phyloP scores from a whole-genome alignment of 2,797 vertebrate genomes.

The Lagodon rhomboides region DNA sequence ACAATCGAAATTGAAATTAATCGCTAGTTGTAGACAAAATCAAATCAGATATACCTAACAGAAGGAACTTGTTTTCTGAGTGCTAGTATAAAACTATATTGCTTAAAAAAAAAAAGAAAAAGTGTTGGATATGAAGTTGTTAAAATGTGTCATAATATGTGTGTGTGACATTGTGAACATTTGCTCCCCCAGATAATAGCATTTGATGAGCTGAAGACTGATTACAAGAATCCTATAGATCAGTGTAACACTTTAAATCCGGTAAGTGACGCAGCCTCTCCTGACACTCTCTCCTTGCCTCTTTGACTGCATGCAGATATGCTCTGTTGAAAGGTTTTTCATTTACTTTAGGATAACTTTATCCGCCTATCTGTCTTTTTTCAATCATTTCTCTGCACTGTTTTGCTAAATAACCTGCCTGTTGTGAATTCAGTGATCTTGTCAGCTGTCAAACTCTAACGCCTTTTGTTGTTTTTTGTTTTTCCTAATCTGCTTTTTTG shows the following conservation, averaged over 20 bases:
- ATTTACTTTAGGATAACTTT: constrained; percentile 59
- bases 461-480: constrained; percentile 80
- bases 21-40: not conserved
- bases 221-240: constrained; percentile 99
- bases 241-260: constrained; percentile 99
- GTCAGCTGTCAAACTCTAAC: constrained; percentile 95
- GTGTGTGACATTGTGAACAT: constrained; percentile 19
- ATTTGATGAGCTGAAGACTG: constrained; percentile 99
- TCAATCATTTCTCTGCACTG: constrained; percentile 82
- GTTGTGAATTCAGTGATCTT: constrained; percentile 91
- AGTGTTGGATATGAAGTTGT: too few species aligned
- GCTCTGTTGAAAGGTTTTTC: constrained; percentile 60
- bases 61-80: not conserved
- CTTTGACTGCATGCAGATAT: constrained; percentile 76
- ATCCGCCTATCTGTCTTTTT: constrained; percentile 59
- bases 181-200: constrained; percentile 92
- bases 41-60: not conserved
- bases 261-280: constrained; percentile 85
- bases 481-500: constrained; percentile 92
- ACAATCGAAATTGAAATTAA: not conserved
- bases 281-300: constrained; percentile 33
- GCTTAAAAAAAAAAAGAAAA: too few species aligned
- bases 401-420: constrained; percentile 89
- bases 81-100: not conserved
- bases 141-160: too few species aligned